These are phyloP conservation scores for Sander lucioperca DNA, from an alignment of 2,113 vertebrate species.

Conservation along the genomic window DNA sequence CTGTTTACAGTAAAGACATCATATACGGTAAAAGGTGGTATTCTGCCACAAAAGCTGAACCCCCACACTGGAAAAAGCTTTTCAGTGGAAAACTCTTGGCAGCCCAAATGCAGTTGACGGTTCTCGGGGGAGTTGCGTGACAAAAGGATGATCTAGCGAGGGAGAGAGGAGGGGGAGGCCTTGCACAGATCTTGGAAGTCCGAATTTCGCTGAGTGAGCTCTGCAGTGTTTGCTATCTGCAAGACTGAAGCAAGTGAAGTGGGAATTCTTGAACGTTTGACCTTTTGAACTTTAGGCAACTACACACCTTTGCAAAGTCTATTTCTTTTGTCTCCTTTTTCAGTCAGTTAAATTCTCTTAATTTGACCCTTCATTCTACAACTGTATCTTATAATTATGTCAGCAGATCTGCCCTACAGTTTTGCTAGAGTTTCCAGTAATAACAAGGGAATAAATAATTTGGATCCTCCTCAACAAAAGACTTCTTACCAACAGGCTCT, in stretches of 20 bases:
- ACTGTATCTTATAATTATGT: constrained; percentile 21
- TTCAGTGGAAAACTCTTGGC: constrained; percentile 67
- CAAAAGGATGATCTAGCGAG: constrained; percentile 62
- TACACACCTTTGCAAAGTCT: constrained; percentile 20
- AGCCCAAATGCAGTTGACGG: constrained; percentile 35
- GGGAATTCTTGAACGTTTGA: constrained; percentile 41
- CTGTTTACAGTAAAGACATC: constrained; percentile 51
- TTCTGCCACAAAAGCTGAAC: constrained; percentile 55
- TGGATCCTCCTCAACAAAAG: constrained; percentile 34
- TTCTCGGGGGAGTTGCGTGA: constrained; percentile 61
- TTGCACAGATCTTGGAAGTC: constrained; percentile 24
- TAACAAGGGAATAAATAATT: constrained; percentile 45
- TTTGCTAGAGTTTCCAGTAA: constrained; percentile 43
- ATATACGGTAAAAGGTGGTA: constrained; percentile 50
- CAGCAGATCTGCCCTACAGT: constrained; percentile 36
- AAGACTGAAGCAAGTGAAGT: constrained; percentile 38
- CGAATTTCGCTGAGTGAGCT: constrained; percentile 47
- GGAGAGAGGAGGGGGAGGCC: constrained; percentile 25
- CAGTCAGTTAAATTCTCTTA: constrained; percentile 9
- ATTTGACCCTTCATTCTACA: not conserved
- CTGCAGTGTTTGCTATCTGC: constrained; percentile 43
- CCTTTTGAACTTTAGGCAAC: constrained; percentile 31
- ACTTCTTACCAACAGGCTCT: constrained; percentile 30
- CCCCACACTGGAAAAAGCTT: constrained; percentile 60
- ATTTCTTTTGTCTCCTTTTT: constrained; percentile 20